Conservation (phyloP, 2,113 vertebrate species). For the Chloroceryle aenea region DNA sequence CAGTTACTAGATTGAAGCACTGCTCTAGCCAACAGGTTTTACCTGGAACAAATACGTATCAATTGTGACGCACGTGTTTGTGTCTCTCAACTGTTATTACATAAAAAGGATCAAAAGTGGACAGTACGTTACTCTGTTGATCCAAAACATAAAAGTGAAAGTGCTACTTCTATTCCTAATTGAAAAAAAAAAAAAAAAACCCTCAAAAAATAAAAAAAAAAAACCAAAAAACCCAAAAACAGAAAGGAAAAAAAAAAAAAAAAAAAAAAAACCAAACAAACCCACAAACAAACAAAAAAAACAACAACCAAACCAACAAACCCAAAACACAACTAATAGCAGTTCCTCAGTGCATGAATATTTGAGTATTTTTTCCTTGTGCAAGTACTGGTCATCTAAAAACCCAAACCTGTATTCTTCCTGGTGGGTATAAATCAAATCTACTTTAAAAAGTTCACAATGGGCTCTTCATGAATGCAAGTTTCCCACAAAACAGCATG, state of each 20-base stretch:
- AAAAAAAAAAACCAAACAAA: neutral
- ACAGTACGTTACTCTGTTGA: constrained; percentile 68
- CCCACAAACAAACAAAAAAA: neutral
- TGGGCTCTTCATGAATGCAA: constrained; percentile 85
- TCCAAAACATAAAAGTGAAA: constrained; percentile 80
- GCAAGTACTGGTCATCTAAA: constrained; percentile 79
- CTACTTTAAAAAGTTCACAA: constrained; percentile 79
- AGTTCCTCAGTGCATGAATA: constrained; percentile 81
- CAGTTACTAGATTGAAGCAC: constrained; percentile 70
- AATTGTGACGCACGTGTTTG: constrained; percentile 42
- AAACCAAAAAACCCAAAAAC: constrained; percentile 14
- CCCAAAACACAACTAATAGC: constrained; percentile 69
- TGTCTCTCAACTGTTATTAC: constrained; percentile 62
- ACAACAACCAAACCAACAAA: neutral
- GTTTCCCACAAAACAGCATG: constrained; percentile 93
- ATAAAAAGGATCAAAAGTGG: constrained; percentile 61
- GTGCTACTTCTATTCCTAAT: constrained; percentile 82
- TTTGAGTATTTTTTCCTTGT: constrained; percentile 78
- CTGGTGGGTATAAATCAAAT: constrained; percentile 73
- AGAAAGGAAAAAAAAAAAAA: neutral
- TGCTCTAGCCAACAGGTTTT: constrained; percentile 67
- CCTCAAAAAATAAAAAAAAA: neutral
- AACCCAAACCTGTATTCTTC: constrained; percentile 71
- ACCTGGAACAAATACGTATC: constrained; percentile 51
- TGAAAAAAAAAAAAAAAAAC: constrained; percentile 6